Percentiles rank a stretch among this genome's conserved stretches.
Conservation (phyloP, 2,888 invertebrate genomes). For the Erynnis tages region DNA sequence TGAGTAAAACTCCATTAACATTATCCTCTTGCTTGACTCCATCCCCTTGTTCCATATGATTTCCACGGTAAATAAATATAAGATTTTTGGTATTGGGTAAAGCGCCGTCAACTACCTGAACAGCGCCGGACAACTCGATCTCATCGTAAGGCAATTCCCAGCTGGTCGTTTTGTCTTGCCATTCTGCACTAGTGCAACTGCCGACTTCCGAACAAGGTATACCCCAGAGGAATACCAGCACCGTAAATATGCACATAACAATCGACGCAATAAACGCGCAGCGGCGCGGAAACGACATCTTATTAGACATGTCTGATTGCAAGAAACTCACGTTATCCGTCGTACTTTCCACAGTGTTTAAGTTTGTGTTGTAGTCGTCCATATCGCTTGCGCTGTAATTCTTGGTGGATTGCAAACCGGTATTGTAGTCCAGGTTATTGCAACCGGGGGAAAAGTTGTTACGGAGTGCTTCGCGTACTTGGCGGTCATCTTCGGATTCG, state of each 20-base stretch:
- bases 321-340: conserved; percentile 76
- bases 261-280: conserved; percentile 87
- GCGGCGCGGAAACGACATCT: conserved; percentile 86
- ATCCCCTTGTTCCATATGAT: conserved; percentile 78
- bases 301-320: conserved; percentile 71
- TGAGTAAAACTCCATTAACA: conserved; percentile 85
- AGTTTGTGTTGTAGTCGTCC: conserved; percentile 72
- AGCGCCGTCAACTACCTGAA: conserved; percentile 85
- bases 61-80: conserved; percentile 87
- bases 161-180: conserved; percentile 82
- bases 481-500: conserved; percentile 87
- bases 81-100: conserved; percentile 85
- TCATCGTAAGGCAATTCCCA: conserved; percentile 86
- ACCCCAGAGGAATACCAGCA: conserved; percentile 88
- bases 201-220: conserved; percentile 87
- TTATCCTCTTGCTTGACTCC: conserved; percentile 63
- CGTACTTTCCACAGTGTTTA: conserved; percentile 71
- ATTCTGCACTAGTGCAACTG: conserved; percentile 82
- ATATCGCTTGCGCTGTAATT: conserved; percentile 73
- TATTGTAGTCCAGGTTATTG: conserved; percentile 71
- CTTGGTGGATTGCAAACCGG: conserved; percentile 67
- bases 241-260: conserved; percentile 85
- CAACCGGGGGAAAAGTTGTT: conserved; percentile 62
- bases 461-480: conserved; percentile 58
- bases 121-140: conserved; percentile 85